Evolutionary conservation across 2,888 invertebrate genomes (phyloP).

Genomic region (Ormia ochracea): DNA sequence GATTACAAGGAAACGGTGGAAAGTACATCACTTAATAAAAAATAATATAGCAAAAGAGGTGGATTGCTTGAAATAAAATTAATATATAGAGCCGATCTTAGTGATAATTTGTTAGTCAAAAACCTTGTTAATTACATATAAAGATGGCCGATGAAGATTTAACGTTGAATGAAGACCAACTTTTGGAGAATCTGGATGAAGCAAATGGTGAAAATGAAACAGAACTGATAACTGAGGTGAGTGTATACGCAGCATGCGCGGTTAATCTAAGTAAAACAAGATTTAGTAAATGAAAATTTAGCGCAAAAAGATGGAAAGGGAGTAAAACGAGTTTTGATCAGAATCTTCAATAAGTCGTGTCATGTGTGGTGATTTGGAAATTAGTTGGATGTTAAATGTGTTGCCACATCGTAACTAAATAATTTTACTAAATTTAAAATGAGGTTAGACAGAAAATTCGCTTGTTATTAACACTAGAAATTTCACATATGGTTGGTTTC

Average conservation of each 20-base stretch:
- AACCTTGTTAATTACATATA: slow-evolving; percentile 17
- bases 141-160: slow-evolving; percentile 77
- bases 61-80: slow-evolving; percentile 9
- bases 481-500: no score
- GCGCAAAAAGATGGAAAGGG: slow-evolving; percentile 55
- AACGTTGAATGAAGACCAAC: slow-evolving; percentile 77
- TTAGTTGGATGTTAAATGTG: slow-evolving; percentile 9
- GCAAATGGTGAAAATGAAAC: slow-evolving; percentile 76
- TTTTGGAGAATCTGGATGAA: slow-evolving; percentile 77
- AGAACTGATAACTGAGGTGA: slow-evolving; percentile 76
- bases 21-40: slow-evolving; percentile 51
- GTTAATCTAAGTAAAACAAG: slow-evolving; percentile 15
- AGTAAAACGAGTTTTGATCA: slow-evolving; percentile 65
- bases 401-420: no score
- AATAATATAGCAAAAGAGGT: slow-evolving; percentile 23
- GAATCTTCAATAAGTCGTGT: slow-evolving; percentile 13
- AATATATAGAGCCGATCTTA: neutral
- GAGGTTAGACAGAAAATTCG: no score
- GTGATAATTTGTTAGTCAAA: neutral
- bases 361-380: slow-evolving; percentile 19
- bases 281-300: slow-evolving; percentile 27
- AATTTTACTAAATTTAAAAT: no score
- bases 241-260: slow-evolving; percentile 53
- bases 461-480: no score
- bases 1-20: slow-evolving; percentile 34